These are phyloP conservation scores for Pogonus chalceus DNA, from an alignment of 1,140 invertebrate genomes.

Conservation along the genomic window DNA sequence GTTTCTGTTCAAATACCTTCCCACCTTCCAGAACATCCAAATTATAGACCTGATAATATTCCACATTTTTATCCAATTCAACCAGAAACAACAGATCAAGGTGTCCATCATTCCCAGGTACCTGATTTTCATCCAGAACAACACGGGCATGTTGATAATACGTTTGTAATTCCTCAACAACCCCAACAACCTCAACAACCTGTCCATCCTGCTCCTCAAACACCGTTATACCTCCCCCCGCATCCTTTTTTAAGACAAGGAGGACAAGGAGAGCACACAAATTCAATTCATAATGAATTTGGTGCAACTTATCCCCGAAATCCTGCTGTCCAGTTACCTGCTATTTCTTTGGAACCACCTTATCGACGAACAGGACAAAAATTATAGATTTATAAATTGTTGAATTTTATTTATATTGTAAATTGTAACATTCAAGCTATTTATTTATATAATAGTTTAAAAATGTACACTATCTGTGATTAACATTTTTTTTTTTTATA, in stretches of 20 bases:
- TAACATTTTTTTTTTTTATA: neutral
- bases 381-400: no score
- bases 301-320: neutral
- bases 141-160: neutral
- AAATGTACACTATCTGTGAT: neutral
- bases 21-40: neutral
- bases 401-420: no score
- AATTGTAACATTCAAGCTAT: no score
- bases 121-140: neutral
- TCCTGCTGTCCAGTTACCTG: neutral
- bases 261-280: neutral
- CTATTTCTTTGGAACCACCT: neutral
- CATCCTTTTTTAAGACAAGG: neutral
- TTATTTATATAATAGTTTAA: slow-evolving; percentile 2
- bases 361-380: neutral
- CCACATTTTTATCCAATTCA: neutral
- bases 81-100: neutral
- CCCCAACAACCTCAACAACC: neutral
- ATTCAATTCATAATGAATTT: neutral
- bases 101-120: neutral
- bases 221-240: neutral
- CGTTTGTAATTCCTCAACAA: neutral
- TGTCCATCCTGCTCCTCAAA: neutral
- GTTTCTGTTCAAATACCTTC: neutral
- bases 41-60: neutral